These are phyloP conservation scores for Rhinella marina DNA, from an alignment of 2,797 vertebrate species.

Conservation along the genomic window DNA sequence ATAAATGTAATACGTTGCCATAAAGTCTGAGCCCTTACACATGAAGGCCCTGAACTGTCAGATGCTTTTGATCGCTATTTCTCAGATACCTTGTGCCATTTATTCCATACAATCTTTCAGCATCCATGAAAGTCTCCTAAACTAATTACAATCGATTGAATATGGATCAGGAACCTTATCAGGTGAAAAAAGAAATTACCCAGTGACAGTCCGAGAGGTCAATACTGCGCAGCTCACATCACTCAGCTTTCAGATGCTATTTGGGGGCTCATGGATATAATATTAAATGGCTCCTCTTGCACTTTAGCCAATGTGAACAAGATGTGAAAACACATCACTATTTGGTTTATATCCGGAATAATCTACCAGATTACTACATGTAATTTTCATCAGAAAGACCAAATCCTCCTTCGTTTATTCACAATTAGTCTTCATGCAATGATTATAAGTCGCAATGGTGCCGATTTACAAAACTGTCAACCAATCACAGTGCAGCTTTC, in stretches of 20 bases:
- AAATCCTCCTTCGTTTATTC: background rate
- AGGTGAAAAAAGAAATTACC: slow-evolving; percentile 94
- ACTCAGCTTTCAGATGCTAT: slow-evolving; percentile 80
- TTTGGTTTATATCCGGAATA: background rate
- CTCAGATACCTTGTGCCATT: slow-evolving; percentile 55
- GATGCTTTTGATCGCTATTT: slow-evolving; percentile 54
- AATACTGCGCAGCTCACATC: slow-evolving; percentile 92
- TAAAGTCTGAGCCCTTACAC: background rate
- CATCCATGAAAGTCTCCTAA: slow-evolving; percentile 77
- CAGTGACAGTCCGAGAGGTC: slow-evolving; percentile 88
- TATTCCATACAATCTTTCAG: slow-evolving; percentile 55
- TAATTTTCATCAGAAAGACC: background rate
- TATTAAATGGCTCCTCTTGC: background rate
- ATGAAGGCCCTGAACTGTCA: background rate
- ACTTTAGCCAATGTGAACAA: background rate
- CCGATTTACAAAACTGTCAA: too few species aligned
- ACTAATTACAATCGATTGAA: slow-evolving; percentile 99
- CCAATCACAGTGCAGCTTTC: too few species aligned
- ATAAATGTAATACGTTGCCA: background rate
- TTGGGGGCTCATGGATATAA: slow-evolving; percentile 70
- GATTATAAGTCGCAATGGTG: background rate
- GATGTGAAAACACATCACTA: background rate
- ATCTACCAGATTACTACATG: slow-evolving; percentile 19
- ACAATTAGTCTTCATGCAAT: background rate
- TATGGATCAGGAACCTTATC: slow-evolving; percentile 98